Percentiles rank a stretch among this genome's conserved stretches.
Conservation (phyloP, 1,140 invertebrate species). For the Rhynchophorus ferrugineus region DNA sequence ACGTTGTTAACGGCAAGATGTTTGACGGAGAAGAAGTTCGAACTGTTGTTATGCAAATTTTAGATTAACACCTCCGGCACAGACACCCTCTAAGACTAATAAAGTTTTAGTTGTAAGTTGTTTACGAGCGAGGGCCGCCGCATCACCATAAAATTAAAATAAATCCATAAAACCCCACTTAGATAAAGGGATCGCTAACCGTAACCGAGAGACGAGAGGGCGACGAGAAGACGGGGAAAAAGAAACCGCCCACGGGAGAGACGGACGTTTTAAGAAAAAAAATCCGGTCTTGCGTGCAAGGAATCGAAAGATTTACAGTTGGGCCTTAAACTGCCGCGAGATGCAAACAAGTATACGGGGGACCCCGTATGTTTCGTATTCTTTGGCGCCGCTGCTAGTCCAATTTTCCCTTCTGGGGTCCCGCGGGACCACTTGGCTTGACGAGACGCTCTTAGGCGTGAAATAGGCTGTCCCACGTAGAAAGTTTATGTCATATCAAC, state of each 20-base stretch:
- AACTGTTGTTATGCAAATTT: too few species aligned
- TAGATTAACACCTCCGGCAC: too few species aligned
- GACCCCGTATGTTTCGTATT: conserved; percentile 15
- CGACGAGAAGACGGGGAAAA: too few species aligned
- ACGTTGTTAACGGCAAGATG: too few species aligned
- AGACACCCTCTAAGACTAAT: too few species aligned
- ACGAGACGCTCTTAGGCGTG: conserved; percentile 12
- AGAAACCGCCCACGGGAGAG: background rate
- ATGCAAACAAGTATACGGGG: conserved; percentile 7
- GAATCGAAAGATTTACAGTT: conserved; percentile 12
- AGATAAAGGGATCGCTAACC: too few species aligned
- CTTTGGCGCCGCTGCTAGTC: background rate
- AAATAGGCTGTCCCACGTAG: conserved; percentile 9
- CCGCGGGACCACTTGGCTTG: conserved; percentile 10
- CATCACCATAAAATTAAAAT: too few species aligned
- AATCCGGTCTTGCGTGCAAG: conserved; percentile 3
- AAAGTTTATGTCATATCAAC: conserved; percentile 12
- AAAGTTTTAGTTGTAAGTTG: too few species aligned
- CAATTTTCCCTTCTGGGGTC: conserved; percentile 10
- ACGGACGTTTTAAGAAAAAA: background rate
- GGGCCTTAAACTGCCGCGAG: conserved; percentile 12
- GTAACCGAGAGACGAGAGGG: too few species aligned
- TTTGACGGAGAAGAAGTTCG: too few species aligned
- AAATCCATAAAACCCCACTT: too few species aligned
- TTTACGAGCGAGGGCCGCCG: too few species aligned